These are phyloP conservation scores for Mycalesis mineus DNA, from an alignment of 2,888 invertebrate species.

Conservation along the genomic window DNA sequence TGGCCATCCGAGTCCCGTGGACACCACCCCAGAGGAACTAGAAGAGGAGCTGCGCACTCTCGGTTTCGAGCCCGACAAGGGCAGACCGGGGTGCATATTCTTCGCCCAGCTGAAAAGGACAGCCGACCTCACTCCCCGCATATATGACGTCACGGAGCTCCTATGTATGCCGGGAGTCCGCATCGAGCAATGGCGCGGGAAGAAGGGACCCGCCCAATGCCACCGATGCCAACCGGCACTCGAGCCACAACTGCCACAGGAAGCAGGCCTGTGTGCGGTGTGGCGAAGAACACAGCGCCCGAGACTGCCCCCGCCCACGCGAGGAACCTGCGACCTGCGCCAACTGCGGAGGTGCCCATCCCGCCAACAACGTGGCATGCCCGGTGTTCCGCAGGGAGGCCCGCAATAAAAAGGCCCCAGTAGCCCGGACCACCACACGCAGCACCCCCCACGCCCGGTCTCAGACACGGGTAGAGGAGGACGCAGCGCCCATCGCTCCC, in stretches of 20 bases:
- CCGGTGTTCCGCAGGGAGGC: neutral
- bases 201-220: constrained; percentile 15
- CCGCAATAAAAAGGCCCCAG: neutral
- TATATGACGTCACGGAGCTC: neutral
- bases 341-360: constrained; percentile 19
- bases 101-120: neutral
- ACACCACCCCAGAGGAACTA: neutral
- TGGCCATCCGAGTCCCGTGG: neutral
- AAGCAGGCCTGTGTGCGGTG: constrained; percentile 11
- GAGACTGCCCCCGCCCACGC: constrained; percentile 18
- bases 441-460: no score
- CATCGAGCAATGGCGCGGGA: constrained; percentile 13
- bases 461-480: no score
- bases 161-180: neutral
- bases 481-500: no score
- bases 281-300: constrained; percentile 13
- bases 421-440: neutral
- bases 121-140: neutral
- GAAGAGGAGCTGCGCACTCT: neutral
- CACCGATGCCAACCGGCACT: constrained; percentile 25
- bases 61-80: neutral
- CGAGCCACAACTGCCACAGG: constrained; percentile 18
- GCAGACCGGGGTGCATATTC: neutral
- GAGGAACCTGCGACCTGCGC: constrained; percentile 24
- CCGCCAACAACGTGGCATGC: constrained; percentile 8